Conservation (phyloP, 2,888 invertebrate species). For the Drosophila pegasa region DNA sequence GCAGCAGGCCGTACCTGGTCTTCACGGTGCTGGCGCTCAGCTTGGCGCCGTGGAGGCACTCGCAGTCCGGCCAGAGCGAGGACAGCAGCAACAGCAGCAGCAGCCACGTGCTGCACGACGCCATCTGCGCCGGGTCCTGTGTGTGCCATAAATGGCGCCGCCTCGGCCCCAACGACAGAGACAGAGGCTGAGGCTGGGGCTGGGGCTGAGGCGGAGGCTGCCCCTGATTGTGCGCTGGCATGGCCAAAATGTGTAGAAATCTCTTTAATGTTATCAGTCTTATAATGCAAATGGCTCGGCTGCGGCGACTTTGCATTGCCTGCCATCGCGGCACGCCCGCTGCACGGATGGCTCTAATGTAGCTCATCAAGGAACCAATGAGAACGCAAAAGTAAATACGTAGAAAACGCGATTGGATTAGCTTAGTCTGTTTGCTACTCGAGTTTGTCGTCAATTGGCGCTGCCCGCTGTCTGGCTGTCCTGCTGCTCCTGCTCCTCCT, state of each 20-base stretch:
- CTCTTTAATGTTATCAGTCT: conserved; percentile 84
- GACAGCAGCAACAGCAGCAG: conserved; percentile 73
- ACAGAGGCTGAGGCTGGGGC: conserved; percentile 31
- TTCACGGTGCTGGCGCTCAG: conserved; percentile 89
- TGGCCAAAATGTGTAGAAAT: conserved; percentile 78
- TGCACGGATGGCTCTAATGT: conserved; percentile 62
- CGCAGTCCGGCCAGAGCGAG: conserved; percentile 77
- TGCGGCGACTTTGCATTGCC: conserved; percentile 32
- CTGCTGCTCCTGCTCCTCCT: not conserved
- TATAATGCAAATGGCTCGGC: conserved; percentile 83
- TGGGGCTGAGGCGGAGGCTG: conserved; percentile 15
- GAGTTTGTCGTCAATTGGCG: conserved; percentile 50
- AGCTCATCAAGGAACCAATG: conserved; percentile 67
- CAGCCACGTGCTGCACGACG: conserved; percentile 49
- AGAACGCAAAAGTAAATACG: conserved; percentile 65
- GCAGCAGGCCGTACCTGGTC: conserved; percentile 95
- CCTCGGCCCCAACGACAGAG: conserved; percentile 31
- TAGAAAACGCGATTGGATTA: conserved; percentile 70
- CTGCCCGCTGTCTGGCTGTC: conserved; percentile 19
- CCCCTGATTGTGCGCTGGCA: conserved; percentile 50
- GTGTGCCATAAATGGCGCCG: conserved; percentile 47
- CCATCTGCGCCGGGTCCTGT: conserved; percentile 41
- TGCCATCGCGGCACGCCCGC: conserved; percentile 37
- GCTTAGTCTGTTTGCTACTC: conserved; percentile 57
- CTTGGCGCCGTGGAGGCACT: conserved; percentile 85